Conservation (phyloP, 2,113 vertebrate genomes). For the Glaucomys volans region DNA sequence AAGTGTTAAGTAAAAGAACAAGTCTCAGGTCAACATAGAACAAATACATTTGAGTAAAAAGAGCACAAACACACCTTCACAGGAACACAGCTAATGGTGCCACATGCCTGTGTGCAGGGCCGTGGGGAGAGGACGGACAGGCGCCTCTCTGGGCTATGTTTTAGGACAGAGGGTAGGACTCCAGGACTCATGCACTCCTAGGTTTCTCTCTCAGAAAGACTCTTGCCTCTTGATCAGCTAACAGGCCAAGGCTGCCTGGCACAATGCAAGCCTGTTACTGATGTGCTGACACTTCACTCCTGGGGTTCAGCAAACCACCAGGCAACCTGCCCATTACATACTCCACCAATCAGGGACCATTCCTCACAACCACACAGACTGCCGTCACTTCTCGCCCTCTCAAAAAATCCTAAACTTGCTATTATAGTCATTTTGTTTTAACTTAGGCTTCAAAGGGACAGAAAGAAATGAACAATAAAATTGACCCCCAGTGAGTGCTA, state of each 20-base stretch:
- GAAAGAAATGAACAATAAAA: conserved; percentile 34
- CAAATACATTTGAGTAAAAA: neutral
- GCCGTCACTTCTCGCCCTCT: neutral
- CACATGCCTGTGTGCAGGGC: neutral
- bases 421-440: neutral
- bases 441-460: neutral
- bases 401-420: neutral
- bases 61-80: neutral
- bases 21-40: neutral
- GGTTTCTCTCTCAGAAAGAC: neutral
- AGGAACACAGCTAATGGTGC: neutral
- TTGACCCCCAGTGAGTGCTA: neutral
- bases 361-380: neutral
- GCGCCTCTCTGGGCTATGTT: too few relatives aligned
- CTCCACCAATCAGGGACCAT: neutral
- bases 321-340: neutral
- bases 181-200: neutral
- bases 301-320: neutral
- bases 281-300: neutral
- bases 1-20: neutral
- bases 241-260: neutral
- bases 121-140: neutral
- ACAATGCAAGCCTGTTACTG: neutral
- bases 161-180: too few relatives aligned
- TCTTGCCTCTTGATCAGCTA: neutral